Conservation (phyloP, 2,888 invertebrate genomes). For the Empis stercorea region DNA sequence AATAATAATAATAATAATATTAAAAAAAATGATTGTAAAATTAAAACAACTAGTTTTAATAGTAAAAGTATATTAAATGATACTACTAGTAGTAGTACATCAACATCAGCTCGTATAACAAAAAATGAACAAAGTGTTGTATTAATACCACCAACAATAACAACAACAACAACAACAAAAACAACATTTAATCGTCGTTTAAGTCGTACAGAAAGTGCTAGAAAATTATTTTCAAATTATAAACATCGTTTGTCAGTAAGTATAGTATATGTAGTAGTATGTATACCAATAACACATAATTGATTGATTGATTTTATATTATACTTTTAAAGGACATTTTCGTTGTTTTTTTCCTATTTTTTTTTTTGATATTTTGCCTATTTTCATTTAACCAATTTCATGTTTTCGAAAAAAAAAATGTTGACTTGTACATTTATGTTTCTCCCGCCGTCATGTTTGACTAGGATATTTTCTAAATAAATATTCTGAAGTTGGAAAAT, state of each 20-base stretch:
- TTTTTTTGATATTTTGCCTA: no score
- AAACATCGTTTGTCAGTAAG: conserved; percentile 51
- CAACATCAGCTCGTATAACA: conserved; percentile 3
- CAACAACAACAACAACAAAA: conserved; percentile 7
- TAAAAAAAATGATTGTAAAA: conserved; percentile 27
- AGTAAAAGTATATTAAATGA: background rate
- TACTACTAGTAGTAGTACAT: no score
- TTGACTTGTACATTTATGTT: no score
- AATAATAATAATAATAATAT: conserved; percentile 30
- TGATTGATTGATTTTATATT: no score
- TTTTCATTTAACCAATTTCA: no score
- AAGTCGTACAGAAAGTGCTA: conserved; percentile 14
- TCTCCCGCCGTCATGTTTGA: no score
- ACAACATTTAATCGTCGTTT: conserved; percentile 9
- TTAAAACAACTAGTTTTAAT: conserved; percentile 1
- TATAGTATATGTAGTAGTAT: conserved; percentile 7
- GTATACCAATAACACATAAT: no score
- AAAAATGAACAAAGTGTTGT: conserved; percentile 39
- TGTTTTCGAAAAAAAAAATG: no score
- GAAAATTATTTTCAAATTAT: conserved; percentile 40
- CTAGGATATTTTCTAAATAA: no score
- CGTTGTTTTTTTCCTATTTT: no score
- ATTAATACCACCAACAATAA: conserved; percentile 40
- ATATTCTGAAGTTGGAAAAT: no score
- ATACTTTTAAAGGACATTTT: no score